Base-by-base conservation (phyloP, 2,797 vertebrate species). In the Enteromius paludinosus region DNA sequence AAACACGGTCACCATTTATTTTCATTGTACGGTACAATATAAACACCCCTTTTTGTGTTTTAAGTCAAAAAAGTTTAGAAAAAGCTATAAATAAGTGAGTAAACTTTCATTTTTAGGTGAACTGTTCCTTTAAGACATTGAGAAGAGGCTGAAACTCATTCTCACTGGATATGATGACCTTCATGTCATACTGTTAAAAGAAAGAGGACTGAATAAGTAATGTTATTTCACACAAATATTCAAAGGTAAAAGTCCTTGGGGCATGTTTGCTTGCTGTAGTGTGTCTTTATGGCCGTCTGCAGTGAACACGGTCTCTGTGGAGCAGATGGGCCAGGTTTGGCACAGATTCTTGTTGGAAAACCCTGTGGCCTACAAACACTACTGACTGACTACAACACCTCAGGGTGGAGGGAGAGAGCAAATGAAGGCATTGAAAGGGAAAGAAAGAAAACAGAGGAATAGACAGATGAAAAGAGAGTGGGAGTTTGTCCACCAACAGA, bases 291-390 rank as follows among this genome's bases (percentile, higher is more conserved):
- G 66, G 52, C 43, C 12, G 68, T 79, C 69, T 59, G 78, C 47
- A 69, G 52, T 61, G 78, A 76, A 59, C 78, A 38, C 64, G 20
- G 70, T 78, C 83, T 80, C 59, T 79, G 54, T 20, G 28, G 62
- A 85, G 84, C 85, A 87, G 70, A 86, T 81, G 82, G 85, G 81
- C 69, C 80, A 70, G 78, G 78, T 85, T 81, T 82, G 85, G 74
- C 47, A 38, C 68, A 78, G 79, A 70, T 78, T 84, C 69, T 43
- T 5, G 23, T 64, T 81, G 74, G 70, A 69, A 82, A 82, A 78
- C 75, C 82, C 78, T 81, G 59, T 49, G 69, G 73, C 77, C 83
- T 78, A 83, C 64, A 74, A 87, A 84, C 78, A 64, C 79, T 77
- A 76, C 74, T 73, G 43, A 72, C 71, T 41, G 45, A 83, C 82